phyloP scores from a whole-genome alignment of 2,888 invertebrate species.

The Oscheius onirici region DNA sequence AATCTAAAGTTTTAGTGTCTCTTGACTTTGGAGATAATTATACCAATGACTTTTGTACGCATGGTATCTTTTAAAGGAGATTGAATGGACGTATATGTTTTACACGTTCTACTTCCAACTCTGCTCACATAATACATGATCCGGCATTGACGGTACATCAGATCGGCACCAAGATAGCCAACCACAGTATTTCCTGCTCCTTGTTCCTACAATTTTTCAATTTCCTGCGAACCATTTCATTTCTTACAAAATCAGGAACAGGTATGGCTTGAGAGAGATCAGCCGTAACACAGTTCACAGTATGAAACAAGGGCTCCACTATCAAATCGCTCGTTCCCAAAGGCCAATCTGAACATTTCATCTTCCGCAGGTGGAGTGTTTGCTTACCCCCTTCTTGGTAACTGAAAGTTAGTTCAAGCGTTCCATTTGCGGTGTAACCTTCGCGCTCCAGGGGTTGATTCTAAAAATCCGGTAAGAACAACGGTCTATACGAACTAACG shows the following conservation, averaged over 20 bases:
- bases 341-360: conserved; percentile 55
- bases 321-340: conserved; percentile 60
- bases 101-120: conserved; percentile 42
- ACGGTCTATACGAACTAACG: conserved; percentile 3
- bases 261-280: conserved; percentile 62
- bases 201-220: conserved; percentile 22
- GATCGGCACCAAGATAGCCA: conserved; percentile 55
- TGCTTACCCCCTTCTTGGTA: conserved; percentile 41
- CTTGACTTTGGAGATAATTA: too few species aligned
- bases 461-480: not conserved
- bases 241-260: conserved; percentile 61
- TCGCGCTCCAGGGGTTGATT: conserved; percentile 43
- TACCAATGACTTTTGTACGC: conserved; percentile 56
- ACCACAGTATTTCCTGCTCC: conserved; percentile 42
- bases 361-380: too few species aligned
- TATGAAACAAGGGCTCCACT: conserved; percentile 63
- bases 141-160: conserved; percentile 64
- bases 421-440: conserved; percentile 59
- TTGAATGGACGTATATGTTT: conserved; percentile 44
- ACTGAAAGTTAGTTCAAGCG: conserved; percentile 52
- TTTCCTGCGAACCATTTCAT: conserved; percentile 23
- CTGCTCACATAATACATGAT: conserved; percentile 57
- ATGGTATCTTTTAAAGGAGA: conserved; percentile 43
- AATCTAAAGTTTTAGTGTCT: conserved; percentile 61
- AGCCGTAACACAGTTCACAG: conserved; percentile 58